Evolutionary conservation across 30 jellyfish, hydroid and myxozoan genomes (phyloP).

Genomic region (Chrysaora quinquecirrha): DNA sequence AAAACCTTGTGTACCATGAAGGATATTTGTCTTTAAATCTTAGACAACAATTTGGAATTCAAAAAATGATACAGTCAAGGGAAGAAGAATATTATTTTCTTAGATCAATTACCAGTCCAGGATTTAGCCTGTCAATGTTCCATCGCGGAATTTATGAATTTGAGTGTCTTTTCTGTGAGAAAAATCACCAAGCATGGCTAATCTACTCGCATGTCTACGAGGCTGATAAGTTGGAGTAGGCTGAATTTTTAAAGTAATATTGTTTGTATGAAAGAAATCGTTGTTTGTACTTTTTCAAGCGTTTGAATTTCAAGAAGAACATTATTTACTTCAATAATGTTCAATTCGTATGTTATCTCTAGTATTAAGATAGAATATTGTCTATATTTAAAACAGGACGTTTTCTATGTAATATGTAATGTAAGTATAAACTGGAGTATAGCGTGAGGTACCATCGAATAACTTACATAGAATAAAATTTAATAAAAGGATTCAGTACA

Average conservation of each 20-base stretch:
- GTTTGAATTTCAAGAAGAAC: neutral
- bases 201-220: neutral
- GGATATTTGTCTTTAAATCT: neutral
- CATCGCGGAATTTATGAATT: neutral
- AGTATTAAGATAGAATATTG: neutral
- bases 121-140: neutral
- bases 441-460: too few species aligned
- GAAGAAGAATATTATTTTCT: neutral
- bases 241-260: neutral
- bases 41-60: neutral
- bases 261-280: neutral
- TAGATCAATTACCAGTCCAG: neutral
- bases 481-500: too few species aligned
- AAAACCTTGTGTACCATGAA: neutral
- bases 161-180: neutral
- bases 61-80: neutral
- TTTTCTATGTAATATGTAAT: neutral
- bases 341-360: neutral
- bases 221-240: slow-evolving; percentile 5
- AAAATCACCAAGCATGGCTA: neutral
- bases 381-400: neutral
- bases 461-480: too few species aligned
- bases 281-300: neutral
- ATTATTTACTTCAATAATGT: neutral
- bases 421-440: neutral